Evolutionary conservation across 2,888 invertebrate genomes (phyloP), one percentile per base, ranked within the genome.

Genomic region (Agelastica alni): DNA sequence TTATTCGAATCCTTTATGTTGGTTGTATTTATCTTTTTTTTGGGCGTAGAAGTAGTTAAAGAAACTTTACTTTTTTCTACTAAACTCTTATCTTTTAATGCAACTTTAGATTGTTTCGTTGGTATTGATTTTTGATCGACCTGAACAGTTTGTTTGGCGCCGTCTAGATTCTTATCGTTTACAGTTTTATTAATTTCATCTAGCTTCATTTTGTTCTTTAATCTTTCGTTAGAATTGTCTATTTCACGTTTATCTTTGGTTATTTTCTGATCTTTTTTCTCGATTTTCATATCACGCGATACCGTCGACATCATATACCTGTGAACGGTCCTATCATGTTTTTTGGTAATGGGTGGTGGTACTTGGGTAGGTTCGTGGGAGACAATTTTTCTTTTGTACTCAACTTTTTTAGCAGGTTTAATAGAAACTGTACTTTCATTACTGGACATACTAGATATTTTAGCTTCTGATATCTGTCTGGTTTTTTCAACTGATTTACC

Each of bases 221-320:
- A 48, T 56, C 66, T 70, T 53, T 71, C 67, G 57, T 74, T 75
- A 13, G 65, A 59, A 52, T 70, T 70, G 55, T 75, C 72, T 14
- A 63, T 67, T 52, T 74, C 72, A 41, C 68, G 69, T 61, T 76
- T 75, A 51, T 72, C 70, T 63, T 73, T 74, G 3, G 57, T 46
- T 48, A 61, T 67, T 1, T 18, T 43, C 30, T 37, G 6, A 13
- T 31, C 32, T 34, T 45, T 9, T 58, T 69, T 76, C 7, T 79
- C 81, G 32, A 79, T 77, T 68, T 83, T 82, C 69, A 82, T 75
- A 65, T 79, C 79, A 59, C 82, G 74, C 1, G 84, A 82, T 32
- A 84, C 67, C 16, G 84, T 84, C 1, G 83, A 83, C 59, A 80
- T 81, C 84, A 84, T 84, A 60, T 84, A 84, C 34, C 83, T 80